Evolutionary conservation across 2,888 invertebrate genomes (phyloP), one percentile per base, ranked within the genome.

Genomic region (Leptura quadrifasciata): DNA sequence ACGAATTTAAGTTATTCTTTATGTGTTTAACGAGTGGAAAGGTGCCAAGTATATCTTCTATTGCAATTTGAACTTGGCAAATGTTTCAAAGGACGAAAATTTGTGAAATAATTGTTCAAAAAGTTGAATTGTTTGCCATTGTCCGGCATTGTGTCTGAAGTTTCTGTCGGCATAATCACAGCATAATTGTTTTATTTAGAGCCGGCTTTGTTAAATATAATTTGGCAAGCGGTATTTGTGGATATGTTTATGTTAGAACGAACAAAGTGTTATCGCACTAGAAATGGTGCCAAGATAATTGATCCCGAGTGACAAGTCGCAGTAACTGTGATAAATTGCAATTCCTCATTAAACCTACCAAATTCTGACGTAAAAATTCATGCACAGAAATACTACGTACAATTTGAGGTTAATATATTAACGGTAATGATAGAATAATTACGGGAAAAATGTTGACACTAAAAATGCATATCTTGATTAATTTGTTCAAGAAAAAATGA

Each of bases 41-140:
- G 35, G 31, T 63, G 63, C 39, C 63, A 63, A 63, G n/a, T n/a
- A 39, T 63, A 35, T 63, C 24, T 18, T 31, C 20, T 35, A 35
- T 35, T 9, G 63, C 39, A 63, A 63, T 63, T 39, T 39, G 63
- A 63, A 63, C 39, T 63, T 39, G 27, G 63, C 63, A 63, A 15
- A 63, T 20, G 63, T 63, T 63, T 18, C 63, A 18, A 39, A 63
- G 18, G 17, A n/a, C 58, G 63, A 39, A 20, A 17, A 63, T 63
- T 63, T 63, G 63, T 39, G 20, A 3, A 17, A 63, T 39, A 63
- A 63, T 63, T 63, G 63, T 20, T 39, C 20, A 39, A n/a, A 60
- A 63, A 63, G 35, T 63, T 35, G 17, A 61, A 61, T 31, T 31
- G 27, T 61, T 15, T 63, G 39, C 39, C 63, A 47, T 47, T 47